Evolutionary conservation across 1,140 invertebrate genomes (phyloP), one percentile per base, ranked within the genome.

Genomic region (Orussus abietinus): DNA sequence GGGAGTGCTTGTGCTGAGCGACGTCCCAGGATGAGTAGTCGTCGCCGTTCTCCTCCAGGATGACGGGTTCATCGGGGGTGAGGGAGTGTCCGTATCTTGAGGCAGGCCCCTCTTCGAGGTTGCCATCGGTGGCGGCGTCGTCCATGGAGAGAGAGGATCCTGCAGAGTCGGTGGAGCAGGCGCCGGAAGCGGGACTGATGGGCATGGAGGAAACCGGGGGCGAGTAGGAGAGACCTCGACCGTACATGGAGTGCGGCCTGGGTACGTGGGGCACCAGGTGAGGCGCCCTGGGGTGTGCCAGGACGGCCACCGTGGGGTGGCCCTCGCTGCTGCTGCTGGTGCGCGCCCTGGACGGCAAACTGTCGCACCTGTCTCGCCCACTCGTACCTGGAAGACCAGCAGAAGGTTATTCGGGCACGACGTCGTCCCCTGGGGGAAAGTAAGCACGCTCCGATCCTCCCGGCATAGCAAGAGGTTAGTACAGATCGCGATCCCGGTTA

Each of bases 321-420:
- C 77, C 75, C 53, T 85, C 82, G 55, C 80, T 82, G 9, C 72
- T 76, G 55, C 80, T 82, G 9, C 72, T 76, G 2, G 78, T 83
- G 35, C 81, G 72, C 13, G 83, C 77, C 6, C 83, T 69, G 1
- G 83, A 82, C 10, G 85, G 87, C 72, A 89, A 79, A 62, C 84
- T 89, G 59, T 88, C 88, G 61, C 83, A 88, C 25, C 86, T 77
- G 47, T 88, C 86, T 31, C 88, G 78, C 45, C 66, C 69, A 14
- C 72, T 59, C 7, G 64, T 44, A 52, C 72, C 74, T 76, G 62
- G 5, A 70, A 65, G 46, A 37, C 9, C 32, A 38, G 11, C 6
- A n/a, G n/a, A 7, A 7, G n/a, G 22, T n/a, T 25, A 25, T 25
- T 25, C n/a, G n/a, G n/a, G n/a, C n/a, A n/a, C n/a, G n/a, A n/a